Evolutionary conservation across 2,113 vertebrate genomes (phyloP), one percentile per base, ranked within the genome.

Genomic region (Syrmaticus mikado): DNA sequence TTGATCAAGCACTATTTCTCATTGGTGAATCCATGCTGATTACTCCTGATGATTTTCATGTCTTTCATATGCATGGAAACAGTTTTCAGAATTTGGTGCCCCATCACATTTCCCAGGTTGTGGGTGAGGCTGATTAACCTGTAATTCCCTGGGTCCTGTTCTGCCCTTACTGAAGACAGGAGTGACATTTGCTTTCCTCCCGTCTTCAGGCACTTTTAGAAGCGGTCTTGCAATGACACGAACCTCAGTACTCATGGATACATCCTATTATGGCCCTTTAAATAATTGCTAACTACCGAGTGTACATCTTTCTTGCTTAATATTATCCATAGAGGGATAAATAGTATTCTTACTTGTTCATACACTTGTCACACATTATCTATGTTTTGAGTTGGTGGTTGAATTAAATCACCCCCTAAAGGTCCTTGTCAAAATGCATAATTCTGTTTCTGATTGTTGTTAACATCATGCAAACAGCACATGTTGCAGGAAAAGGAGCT

Each of bases 351-450:
- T 27, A 0, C 6, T n/a, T 74, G 24, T 22, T 52, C 2, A 1
- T 32, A 11, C n/a, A n/a, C n/a, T 5, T 61, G 21, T 32, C 43
- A 55, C 34, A 70, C n/a, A 34, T 32, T 14, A 50, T 8, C 8
- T 60, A 7, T 40, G 36, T 48, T 81, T 43, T 41, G 32, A 36
- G n/a, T 1, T n/a, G 40, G 32, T 64, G 11, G 21, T 6, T 71
- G 36, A 46, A 67, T 48, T 24, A 3, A 1, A 5, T 24, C 41
- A 7, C 0, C 0, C 3, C 14, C 30, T 43, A 43, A 15, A 83
- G 34, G 7, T 40, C 7, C 62, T 12, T 73, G 60, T 50, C 48
- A 73, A 11, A 65, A 40, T 14, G 18, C 27, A 5, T 9, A 27
- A n/a, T 71, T 62, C n/a, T n/a, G 12, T 40, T 79, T 66, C 85